Base-by-base conservation (phyloP, 2,888 invertebrate species). In the Scaptomyza reducta region DNA sequence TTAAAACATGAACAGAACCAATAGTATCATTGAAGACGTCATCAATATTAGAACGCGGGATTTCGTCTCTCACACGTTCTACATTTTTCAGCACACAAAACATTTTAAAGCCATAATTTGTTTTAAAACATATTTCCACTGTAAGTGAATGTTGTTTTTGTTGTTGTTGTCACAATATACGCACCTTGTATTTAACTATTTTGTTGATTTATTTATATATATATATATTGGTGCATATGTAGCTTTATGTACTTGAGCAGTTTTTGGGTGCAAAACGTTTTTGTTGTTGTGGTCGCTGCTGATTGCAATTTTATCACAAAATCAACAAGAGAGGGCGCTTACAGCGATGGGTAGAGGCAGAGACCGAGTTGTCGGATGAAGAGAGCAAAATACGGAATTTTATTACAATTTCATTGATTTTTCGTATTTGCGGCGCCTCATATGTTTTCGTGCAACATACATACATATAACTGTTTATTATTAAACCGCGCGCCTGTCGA, bases 291-390 rank as follows among this genome's bases (percentile, higher is more conserved):
- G 65, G 70, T 74, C 60, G 70, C 54, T 82, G 88, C 65, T 87
- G 83, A 87, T 82, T 79, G 88, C 82, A 82, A 77, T 82, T 87
- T 87, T 71, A 87, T 87, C 88, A 82, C 88, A 82, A 87, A 82
- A 81, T 81, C 87, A 82, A 88, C 86, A 87, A 82, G 71, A 77
- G 74, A 68, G 59, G 49, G 45, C 73, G 73, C 77, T 61, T 54
- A 47, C 58, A 49, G 62, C 59, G 70, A 73, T 40, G 59, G 54
- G 22, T 38, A 56, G 33, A 25, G 45, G 40, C 47, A 74, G 49
- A 67, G 55, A 70, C 51, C 60, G 62, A 71, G 63, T 74, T 70
- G 56, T 67, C 65, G 68, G 54, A 60, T 71, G 55, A 58, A 84
- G 81, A 88, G 83, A 69, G 70, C 77, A 87, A 86, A 82, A 82